Evolutionary conservation across 1,140 invertebrate genomes (phyloP), one percentile per base, ranked within the genome.

Genomic region (Tetragonula clypearis): DNA sequence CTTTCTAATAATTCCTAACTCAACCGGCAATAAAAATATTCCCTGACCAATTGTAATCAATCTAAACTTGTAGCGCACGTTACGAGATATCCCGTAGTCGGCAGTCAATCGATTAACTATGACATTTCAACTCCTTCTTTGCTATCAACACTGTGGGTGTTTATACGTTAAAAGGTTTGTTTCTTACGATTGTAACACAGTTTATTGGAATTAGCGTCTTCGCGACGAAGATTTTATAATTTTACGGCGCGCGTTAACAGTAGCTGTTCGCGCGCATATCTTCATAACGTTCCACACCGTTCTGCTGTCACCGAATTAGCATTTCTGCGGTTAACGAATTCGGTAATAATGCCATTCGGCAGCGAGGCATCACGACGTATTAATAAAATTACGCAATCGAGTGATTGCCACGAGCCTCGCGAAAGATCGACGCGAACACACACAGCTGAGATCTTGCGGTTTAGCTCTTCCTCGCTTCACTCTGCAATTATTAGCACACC

Each of bases 401-500:
- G 35, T 58, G 68, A 30, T 82, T 30, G 23, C 11, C 41, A 41
- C 41, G 41, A 41, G 41, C 35, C 5, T 41, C 35, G 35, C 41
- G 41, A 49, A 49, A 41, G 41, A 41, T 82, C 8, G 62, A 15
- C 21, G 72, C 35, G 82, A 41, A 62, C 71, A 84, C 62, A 84
- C 62, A 17, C 58, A 84, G 68, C 62, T 55, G 82, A 68, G 82
- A 84, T 84, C 56, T 55, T 62, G 68, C 56, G 66, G 66, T 69
- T 71, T 30, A 35, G 77, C 82, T 84, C 82, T 77, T 84, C 75
- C 56, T 41, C 68, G 68, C 30, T 41, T 30, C 30, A 30, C 35
- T 84, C 56, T 41, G 26, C 71, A 78, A 84, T 84, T 84, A 84
- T 77, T 15, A 41, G 35, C 74, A 78, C 82, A 55, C 35, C 82